phyloP scores from a whole-genome alignment of 2,113 vertebrate species.

The Ceuthmochares aereus region DNA sequence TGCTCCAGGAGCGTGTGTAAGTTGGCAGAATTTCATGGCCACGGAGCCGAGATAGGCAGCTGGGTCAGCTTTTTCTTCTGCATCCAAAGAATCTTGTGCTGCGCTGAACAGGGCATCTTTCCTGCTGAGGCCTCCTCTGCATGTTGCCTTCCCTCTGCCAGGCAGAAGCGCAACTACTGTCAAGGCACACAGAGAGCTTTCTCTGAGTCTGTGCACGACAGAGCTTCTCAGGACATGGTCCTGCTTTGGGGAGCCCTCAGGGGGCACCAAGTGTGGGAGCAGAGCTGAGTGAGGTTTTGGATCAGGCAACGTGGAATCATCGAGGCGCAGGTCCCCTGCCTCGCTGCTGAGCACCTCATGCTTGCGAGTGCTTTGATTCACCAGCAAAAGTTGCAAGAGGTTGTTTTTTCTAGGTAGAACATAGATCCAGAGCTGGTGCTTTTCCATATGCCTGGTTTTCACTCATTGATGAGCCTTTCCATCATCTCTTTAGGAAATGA shows the following conservation, averaged over 20 bases:
- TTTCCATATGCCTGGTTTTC: rapidly evolving
- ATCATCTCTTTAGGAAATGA: constrained; percentile 83
- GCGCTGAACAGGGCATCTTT: neutral
- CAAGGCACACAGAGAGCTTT: neutral
- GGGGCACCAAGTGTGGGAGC: neutral
- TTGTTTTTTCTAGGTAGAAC: neutral
- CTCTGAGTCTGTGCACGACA: rapidly evolving
- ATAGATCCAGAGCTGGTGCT: neutral
- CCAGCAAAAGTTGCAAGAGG: neutral
- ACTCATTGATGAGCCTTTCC: neutral
- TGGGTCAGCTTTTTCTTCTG: neutral
- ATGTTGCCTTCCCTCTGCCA: neutral
- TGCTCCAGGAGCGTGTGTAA: neutral
- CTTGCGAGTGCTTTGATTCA: neutral
- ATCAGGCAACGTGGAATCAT: neutral
- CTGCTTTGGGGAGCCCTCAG: neutral
- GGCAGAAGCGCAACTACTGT: rapidly evolving
- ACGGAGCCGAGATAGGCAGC: neutral
- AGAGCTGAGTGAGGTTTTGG: neutral
- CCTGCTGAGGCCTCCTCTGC: neutral
- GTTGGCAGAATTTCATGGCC: neutral
- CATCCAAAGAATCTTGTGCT: rapidly evolving
- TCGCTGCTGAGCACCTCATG: rapidly evolving
- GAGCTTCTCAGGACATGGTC: neutral
- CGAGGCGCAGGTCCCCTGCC: rapidly evolving